These are phyloP conservation scores for Tokudaia muenninki DNA, from an alignment of 2,797 vertebrate species.

Conservation along the genomic window DNA sequence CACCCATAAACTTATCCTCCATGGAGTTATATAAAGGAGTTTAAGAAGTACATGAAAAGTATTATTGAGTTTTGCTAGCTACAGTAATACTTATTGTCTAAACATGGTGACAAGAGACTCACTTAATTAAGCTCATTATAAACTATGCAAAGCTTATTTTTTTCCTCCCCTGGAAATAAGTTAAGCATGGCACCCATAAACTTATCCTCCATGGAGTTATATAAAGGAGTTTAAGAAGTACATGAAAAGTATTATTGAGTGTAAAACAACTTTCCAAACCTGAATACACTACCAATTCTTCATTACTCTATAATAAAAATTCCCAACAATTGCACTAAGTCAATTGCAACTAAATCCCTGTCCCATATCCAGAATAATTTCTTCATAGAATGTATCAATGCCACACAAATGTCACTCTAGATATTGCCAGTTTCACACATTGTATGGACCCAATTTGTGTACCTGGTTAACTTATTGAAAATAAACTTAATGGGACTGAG, in stretches of 20 bases:
- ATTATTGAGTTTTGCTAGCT: constrained; percentile 50
- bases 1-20: constrained; percentile 37
- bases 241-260: constrained; percentile 32
- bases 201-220: background rate
- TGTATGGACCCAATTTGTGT: background rate
- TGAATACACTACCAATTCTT: background rate
- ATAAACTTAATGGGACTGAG: background rate
- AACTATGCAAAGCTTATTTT: constrained; percentile 50
- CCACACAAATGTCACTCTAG: background rate
- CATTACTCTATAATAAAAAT: background rate
- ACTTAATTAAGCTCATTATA: constrained; percentile 68
- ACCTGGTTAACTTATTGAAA: background rate
- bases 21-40: constrained; percentile 15
- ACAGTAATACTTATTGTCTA: constrained; percentile 26
- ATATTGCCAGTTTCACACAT: background rate
- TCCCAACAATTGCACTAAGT: background rate
- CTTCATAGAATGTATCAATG: background rate
- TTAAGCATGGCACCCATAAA: constrained; percentile 44
- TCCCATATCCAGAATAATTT: background rate
- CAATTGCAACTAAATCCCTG: background rate
- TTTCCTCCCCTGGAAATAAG: constrained; percentile 41
- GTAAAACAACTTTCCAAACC: constrained; percentile 51
- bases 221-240: constrained; percentile 64
- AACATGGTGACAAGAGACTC: constrained; percentile 57
- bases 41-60: constrained; percentile 61